A percentile compares a stretch with the other conserved stretches of the same genome.
phyloP scores from a whole-genome alignment of 2,113 vertebrate species.

The Rhinolophus sinicus region DNA sequence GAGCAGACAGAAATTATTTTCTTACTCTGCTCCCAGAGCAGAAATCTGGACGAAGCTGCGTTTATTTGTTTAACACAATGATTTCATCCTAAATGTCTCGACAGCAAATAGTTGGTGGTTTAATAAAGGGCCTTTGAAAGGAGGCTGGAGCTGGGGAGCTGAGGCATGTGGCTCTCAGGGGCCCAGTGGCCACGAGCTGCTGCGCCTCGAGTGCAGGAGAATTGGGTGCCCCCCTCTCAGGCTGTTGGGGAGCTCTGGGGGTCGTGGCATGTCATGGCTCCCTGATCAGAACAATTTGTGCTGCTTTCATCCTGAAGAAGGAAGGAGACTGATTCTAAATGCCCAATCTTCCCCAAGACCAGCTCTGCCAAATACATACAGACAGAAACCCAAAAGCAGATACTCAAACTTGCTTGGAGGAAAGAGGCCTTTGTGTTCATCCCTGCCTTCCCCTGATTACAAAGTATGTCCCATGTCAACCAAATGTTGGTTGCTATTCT shows the following conservation, averaged over 20 bases:
- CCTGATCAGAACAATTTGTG: constrained; percentile 60
- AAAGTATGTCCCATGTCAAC: constrained; percentile 55
- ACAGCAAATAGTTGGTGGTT: constrained; percentile 90
- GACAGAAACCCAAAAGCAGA: constrained; percentile 1
- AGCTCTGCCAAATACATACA: neutral
- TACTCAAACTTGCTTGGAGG: neutral
- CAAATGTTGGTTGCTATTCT: constrained; percentile 10
- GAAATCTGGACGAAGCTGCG: constrained; percentile 87
- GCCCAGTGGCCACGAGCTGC: constrained; percentile 71
- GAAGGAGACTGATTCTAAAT: constrained; percentile 65
- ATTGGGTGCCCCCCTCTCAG: constrained; percentile 52
- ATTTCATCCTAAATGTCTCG: constrained; percentile 91
- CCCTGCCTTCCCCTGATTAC: constrained; percentile 19
- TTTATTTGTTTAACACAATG: constrained; percentile 92
- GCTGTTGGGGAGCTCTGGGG: neutral
- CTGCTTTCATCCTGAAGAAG: constrained; percentile 24
- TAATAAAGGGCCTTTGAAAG: constrained; percentile 89
- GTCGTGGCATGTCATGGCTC: neutral
- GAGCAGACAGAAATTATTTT: constrained; percentile 92
- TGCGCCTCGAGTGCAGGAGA: neutral
- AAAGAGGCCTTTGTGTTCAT: constrained; percentile 39
- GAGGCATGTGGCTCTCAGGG: constrained; percentile 77
- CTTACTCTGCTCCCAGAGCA: constrained; percentile 89
- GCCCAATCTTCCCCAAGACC: constrained; percentile 34
- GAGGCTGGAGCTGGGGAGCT: constrained; percentile 78